Evolutionary conservation across 2,113 vertebrate genomes (phyloP), one percentile per base, ranked within the genome.

Genomic region (Panthera leo): DNA sequence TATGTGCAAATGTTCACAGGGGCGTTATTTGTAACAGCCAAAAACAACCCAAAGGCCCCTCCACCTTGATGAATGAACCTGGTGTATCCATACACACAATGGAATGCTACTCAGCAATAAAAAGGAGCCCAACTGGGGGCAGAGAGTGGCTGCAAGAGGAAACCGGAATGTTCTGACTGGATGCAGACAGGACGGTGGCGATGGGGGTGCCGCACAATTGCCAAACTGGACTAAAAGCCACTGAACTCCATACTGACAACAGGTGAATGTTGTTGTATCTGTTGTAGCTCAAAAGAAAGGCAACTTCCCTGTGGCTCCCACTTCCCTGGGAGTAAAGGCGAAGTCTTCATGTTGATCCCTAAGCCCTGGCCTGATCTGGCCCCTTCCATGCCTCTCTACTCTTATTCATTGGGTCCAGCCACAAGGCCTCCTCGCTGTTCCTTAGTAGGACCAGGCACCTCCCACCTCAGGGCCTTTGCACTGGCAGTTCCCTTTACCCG

Each of bases 151-250:
- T 15, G 34, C 27, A 29, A 70, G 51, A 68, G 27, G 58, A 48
- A 27, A 5, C 19, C 11, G 19, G 31, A 51, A 55, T 0, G 21
- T 73, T 39, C 3, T 15, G n/a, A 85, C 23, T 70, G 42, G 3
- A 34, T 0, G 0, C 21, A 27, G 83, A 7, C 21, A 0, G 0
- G 55, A 76, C 13, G 3, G 23, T 7, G 25, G 5, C 2, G 27
- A 42, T 0, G 34, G 55, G 0, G 16, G 55, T 8, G 13, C 19
- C 0, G 2, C 34, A 68, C 29, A 31, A 13, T 21, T 2, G 7
- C 55, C 34, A 21, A 18, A 45, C 21, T 1, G 12, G 1, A n/a
- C 13, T 4, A 19, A 75, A 10, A 14, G 23, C n/a, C 63, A 51
- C 78, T 13, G 23, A 45, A 13, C 48, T n/a, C 48, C 7, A 8